Evolutionary conservation across 2,888 invertebrate species (phyloP).

Genomic region (Busseola fusca): DNA sequence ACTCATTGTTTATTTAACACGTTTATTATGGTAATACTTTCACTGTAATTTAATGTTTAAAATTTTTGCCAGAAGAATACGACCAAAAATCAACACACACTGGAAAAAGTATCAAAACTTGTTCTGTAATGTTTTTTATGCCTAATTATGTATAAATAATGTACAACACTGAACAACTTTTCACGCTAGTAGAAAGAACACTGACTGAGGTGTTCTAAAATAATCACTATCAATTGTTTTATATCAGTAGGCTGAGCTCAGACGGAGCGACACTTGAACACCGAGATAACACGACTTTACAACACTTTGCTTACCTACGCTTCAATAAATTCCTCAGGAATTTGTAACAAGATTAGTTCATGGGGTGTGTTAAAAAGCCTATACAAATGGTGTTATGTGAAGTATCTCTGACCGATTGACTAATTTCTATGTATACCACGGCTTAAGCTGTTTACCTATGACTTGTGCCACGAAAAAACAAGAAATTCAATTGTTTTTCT

Average conservation of each 20-base stretch:
- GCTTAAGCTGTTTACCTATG: neutral
- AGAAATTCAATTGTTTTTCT: neutral
- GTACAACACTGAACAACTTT: slow-evolving; percentile 50
- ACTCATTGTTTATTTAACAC: slow-evolving; percentile 46
- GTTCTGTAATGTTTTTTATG: slow-evolving; percentile 6
- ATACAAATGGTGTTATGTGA: slow-evolving; percentile 5
- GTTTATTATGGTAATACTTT: slow-evolving; percentile 50
- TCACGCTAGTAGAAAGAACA: slow-evolving; percentile 53
- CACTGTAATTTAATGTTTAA: slow-evolving; percentile 36
- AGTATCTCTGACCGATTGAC: slow-evolving; percentile 13
- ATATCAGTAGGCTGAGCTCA: slow-evolving; percentile 58
- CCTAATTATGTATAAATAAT: neutral
- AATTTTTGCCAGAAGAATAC: slow-evolving; percentile 8
- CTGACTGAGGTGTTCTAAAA: slow-evolving; percentile 58
- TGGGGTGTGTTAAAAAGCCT: slow-evolving; percentile 7
- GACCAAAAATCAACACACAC: slow-evolving; percentile 56
- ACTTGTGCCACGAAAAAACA: neutral
- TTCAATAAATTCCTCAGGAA: slow-evolving; percentile 27
- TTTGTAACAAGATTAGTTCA: slow-evolving; percentile 13
- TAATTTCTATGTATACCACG: neutral
- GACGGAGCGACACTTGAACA: slow-evolving; percentile 42
- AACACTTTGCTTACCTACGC: slow-evolving; percentile 12
- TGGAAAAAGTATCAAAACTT: slow-evolving; percentile 25
- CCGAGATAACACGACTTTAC: slow-evolving; percentile 28
- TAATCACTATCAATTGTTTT: slow-evolving; percentile 63